phyloP scores from a whole-genome alignment of 2,888 invertebrate genomes.

The Acronicta psi region DNA sequence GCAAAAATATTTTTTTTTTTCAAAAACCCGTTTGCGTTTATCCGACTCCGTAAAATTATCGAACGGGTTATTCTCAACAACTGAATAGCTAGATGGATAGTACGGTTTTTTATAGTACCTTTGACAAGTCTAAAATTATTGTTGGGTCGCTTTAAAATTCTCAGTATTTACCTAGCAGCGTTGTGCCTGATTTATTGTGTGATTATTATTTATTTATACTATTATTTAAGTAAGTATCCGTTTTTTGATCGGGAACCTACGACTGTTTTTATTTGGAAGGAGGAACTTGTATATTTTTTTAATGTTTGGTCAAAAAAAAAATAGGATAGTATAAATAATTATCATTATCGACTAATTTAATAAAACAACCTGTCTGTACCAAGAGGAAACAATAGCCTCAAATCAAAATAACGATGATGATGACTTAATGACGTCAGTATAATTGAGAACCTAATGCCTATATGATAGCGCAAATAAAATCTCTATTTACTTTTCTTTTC shows the following conservation, averaged over 20 bases:
- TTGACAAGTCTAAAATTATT: no score
- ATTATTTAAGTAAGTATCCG: no score
- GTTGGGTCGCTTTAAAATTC: no score
- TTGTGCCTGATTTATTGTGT: no score
- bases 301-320: neutral
- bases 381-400: conserved; percentile 35
- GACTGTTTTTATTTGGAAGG: no score
- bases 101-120: conserved; percentile 2
- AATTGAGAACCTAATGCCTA: conserved; percentile 37
- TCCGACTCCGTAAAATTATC: conserved; percentile 8
- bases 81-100: neutral
- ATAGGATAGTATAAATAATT: neutral
- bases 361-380: conserved; percentile 32
- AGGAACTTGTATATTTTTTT: no score
- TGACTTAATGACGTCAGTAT: conserved; percentile 35
- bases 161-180: no score
- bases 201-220: no score
- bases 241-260: no score
- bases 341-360: neutral
- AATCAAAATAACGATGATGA: conserved; percentile 47
- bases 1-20: conserved; percentile 16
- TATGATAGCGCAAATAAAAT: conserved; percentile 33
- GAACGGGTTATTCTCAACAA: neutral
- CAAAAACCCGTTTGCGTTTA: neutral
- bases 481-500: conserved; percentile 34